Conservation (phyloP, 2,888 invertebrate species). For the Epinotia brunnichana region DNA sequence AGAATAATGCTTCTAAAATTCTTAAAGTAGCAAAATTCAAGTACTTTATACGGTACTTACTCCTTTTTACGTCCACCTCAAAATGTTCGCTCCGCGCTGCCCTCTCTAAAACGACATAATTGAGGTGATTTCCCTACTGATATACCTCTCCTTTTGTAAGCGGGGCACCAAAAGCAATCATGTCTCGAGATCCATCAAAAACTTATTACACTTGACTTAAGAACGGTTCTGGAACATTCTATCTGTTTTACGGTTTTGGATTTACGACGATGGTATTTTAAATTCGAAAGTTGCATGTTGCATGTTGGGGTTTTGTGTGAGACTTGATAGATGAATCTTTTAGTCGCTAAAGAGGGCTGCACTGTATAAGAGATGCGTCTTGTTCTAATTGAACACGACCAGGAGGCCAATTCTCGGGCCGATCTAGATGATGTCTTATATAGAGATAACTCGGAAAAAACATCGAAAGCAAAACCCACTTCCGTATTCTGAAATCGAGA, state of each 20-base stretch:
- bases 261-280: constrained; percentile 27
- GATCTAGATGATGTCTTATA: too few relatives aligned
- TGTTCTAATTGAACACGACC: too few relatives aligned
- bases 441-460: too few relatives aligned
- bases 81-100: background rate
- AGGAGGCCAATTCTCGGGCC: too few relatives aligned
- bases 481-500: too few relatives aligned
- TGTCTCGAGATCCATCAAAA: constrained; percentile 39
- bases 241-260: constrained; percentile 28
- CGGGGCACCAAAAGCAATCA: constrained; percentile 28
- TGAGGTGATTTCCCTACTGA: background rate
- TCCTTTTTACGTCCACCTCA: background rate
- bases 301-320: background rate
- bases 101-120: background rate
- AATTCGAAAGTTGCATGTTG: constrained; percentile 8
- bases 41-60: background rate
- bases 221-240: constrained; percentile 22
- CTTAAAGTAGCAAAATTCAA: background rate
- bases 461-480: too few relatives aligned
- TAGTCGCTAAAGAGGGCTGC: background rate
- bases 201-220: constrained; percentile 31
- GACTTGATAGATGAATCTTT: background rate
- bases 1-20: constrained; percentile 1
- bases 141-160: background rate
- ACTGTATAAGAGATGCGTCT: background rate